Evolutionary conservation across 1,140 invertebrate species (phyloP).

Genomic region (Neomicropteryx cornuta): DNA sequence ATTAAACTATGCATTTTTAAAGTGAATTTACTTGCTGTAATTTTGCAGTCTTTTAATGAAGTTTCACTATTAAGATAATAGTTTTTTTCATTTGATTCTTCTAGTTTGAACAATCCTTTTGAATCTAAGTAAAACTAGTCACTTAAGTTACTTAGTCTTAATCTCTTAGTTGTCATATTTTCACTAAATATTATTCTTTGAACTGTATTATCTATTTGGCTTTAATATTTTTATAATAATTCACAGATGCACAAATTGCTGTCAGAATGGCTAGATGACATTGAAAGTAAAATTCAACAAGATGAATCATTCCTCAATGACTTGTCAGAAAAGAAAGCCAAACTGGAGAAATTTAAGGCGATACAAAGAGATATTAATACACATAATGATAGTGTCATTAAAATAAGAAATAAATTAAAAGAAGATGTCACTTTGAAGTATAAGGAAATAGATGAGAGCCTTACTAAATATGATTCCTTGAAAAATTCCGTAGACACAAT

Average conservation of each 20-base stretch:
- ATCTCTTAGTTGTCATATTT: too few relatives aligned
- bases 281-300: conserved; percentile 67
- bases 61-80: too few relatives aligned
- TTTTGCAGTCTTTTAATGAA: too few relatives aligned
- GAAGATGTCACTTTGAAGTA: conserved; percentile 54
- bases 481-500: conserved; percentile 1
- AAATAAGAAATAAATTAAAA: conserved; percentile 51
- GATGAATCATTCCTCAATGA: conserved; percentile 66
- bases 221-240: conserved; percentile 9
- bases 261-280: conserved; percentile 76
- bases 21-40: too few relatives aligned
- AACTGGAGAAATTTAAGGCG: conserved; percentile 70
- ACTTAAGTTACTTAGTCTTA: too few relatives aligned
- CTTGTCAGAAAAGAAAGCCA: conserved; percentile 79
- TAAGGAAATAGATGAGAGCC: conserved; percentile 55
- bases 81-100: too few relatives aligned
- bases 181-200: too few relatives aligned
- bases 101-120: too few relatives aligned
- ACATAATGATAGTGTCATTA: conserved; percentile 63
- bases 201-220: too few relatives aligned
- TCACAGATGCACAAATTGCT: conserved; percentile 55
- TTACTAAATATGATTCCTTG: conserved; percentile 52
- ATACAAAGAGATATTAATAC: conserved; percentile 66
- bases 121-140: too few relatives aligned
- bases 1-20: too few relatives aligned